Base-by-base conservation (phyloP, 2,888 invertebrate genomes). In the Acronicta alni region DNA sequence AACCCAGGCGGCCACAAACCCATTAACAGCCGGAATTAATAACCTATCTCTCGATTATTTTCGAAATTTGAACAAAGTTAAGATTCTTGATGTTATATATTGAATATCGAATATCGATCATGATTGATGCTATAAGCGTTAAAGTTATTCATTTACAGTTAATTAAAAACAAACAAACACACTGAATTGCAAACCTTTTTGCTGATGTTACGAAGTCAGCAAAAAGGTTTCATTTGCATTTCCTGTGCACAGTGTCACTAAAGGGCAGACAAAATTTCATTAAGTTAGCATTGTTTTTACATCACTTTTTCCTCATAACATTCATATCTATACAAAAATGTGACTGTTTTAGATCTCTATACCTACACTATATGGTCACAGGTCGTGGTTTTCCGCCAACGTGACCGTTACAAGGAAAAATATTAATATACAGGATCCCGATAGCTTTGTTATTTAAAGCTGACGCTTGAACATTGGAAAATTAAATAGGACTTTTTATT, bases 341-440 rank as follows among this genome's bases (percentile, higher is more conserved):
- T 6, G 23, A 23, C 7, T 16, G 16, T 35, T 46, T 10, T 46
- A 54, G 12, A 38, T 30, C 37, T 41, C 16, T 43, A 9, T 30
- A 10, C 14, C 9, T n/a, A 2, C 0, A 0, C 3, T 14, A 6
- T 1, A n/a, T 15, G n/a, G 14, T 1, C 17, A 32, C 7, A 42
- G 17, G 26, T 32, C 32, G 55, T 38, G 69, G 51, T 68, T 74
- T 73, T 65, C 72, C 69, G 49, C 23, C 46, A 54, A 55, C 69
- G 57, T 76, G 63, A 68, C 46, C 38, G 35, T 43, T 63, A 54
- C 20, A 54, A 76, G 74, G 74, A 69, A 69, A 63, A 52, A 26
- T 43, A 62, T 57, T 49, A 30, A 52, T 51, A 52, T 20, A 53
- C 10, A 10, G 32, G 5, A 44, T 45, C 30, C 32, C 1, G 57